A percentile compares a stretch with the other conserved stretches of the same genome.
Evolutionary conservation across 2,888 invertebrate species (phyloP).

Genomic region (Tubulanus polymorphus): DNA sequence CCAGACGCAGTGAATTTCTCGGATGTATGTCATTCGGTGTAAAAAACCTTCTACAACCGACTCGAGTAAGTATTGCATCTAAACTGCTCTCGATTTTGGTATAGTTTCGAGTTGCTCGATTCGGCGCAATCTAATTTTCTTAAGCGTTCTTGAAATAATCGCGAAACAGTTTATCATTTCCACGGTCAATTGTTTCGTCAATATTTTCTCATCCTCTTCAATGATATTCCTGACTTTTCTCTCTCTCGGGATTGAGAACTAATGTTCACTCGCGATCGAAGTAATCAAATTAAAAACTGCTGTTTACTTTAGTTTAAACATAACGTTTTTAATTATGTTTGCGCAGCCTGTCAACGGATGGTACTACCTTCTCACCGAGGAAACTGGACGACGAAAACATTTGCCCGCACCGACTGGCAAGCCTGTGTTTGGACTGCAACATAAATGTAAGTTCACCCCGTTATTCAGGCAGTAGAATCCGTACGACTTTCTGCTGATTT

Average conservation of each 20-base stretch:
- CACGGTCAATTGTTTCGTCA: too few relatives aligned
- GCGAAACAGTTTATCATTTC: too few relatives aligned
- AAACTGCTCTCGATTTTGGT: too few relatives aligned
- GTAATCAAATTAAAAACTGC: background rate
- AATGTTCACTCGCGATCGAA: background rate
- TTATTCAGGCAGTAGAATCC: too few relatives aligned
- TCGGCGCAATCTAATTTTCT: too few relatives aligned
- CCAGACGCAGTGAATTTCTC: slow-evolving; percentile 85
- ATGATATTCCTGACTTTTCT: background rate
- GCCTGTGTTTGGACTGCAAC: slow-evolving; percentile 25
- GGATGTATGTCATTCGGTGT: slow-evolving; percentile 91
- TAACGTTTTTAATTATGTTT: slow-evolving; percentile 10
- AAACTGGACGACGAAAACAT: slow-evolving; percentile 60
- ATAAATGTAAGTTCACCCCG: slow-evolving; percentile 24
- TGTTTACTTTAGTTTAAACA: background rate
- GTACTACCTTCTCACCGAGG: slow-evolving; percentile 70
- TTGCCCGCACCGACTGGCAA: slow-evolving; percentile 33
- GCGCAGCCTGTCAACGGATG: slow-evolving; percentile 63
- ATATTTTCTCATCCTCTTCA: background rate
- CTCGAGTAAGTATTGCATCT: slow-evolving; percentile 70
- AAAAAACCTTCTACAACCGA: slow-evolving; percentile 66
- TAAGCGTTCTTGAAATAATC: too few relatives aligned
- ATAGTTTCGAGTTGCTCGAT: too few relatives aligned
- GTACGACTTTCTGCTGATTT: background rate
- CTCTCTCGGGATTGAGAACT: background rate